Percentiles rank a stretch among this genome's conserved stretches.
Conservation (phyloP, 2,888 invertebrate species). For the Pandemis cinnamomeana region DNA sequence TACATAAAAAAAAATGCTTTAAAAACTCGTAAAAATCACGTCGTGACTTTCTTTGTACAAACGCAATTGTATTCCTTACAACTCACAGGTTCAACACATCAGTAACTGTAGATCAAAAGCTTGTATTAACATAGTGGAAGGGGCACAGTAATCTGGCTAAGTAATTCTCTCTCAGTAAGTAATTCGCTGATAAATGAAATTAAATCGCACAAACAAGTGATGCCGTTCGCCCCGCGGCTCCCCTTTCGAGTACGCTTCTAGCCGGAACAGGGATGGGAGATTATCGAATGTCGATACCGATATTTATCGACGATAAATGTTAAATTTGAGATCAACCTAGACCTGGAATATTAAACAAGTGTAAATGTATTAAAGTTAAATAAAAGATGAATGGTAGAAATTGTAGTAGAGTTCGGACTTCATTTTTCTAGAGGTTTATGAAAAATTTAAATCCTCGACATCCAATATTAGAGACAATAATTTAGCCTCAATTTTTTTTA, state of each 20-base stretch:
- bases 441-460: too few relatives aligned
- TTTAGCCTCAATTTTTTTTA: too few relatives aligned
- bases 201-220: conserved; percentile 85
- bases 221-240: conserved; percentile 70
- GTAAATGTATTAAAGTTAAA: too few relatives aligned
- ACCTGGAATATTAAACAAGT: background rate
- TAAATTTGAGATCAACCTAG: background rate
- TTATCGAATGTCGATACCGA: conserved; percentile 44
- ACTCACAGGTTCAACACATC: conserved; percentile 18
- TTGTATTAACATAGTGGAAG: conserved; percentile 64
- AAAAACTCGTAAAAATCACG: background rate
- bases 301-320: background rate
- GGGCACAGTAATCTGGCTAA: conserved; percentile 79
- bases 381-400: too few relatives aligned
- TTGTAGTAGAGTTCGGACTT: too few relatives aligned
- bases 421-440: too few relatives aligned
- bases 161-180: conserved; percentile 83
- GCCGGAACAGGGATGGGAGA: conserved; percentile 57
- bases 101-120: conserved; percentile 38
- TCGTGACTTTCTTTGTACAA: conserved; percentile 13
- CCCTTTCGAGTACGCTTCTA: conserved; percentile 64
- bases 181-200: conserved; percentile 85
- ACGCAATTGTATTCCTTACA: conserved; percentile 12
- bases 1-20: too few relatives aligned
- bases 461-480: too few relatives aligned